These are phyloP conservation scores for Stichopus chloronotus DNA, from an alignment of 35 echinoderm and acorn worm genomes.

Conservation along the genomic window DNA sequence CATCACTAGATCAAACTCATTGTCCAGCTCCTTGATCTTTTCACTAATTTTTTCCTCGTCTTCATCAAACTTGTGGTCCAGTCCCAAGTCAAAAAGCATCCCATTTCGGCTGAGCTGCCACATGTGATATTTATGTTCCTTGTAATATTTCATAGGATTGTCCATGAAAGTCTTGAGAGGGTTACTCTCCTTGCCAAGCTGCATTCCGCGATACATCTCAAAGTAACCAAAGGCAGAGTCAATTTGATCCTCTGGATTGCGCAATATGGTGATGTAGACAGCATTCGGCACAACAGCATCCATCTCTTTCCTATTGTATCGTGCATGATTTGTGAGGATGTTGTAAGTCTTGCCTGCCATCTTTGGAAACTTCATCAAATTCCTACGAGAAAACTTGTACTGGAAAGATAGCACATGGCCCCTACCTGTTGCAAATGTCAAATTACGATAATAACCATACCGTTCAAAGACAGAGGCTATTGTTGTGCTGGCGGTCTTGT, in stretches of 20 bases:
- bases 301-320: constrained; percentile 61
- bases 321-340: constrained; percentile 67
- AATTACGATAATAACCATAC: constrained; percentile 67
- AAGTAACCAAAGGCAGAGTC: constrained; percentile 86
- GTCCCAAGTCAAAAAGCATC: constrained; percentile 76
- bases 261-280: constrained; percentile 78
- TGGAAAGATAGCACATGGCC: constrained; percentile 23
- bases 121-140: constrained; percentile 40
- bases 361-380: constrained; percentile 35
- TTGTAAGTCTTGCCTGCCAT: constrained; percentile 30
- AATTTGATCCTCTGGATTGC: constrained; percentile 70
- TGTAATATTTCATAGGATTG: constrained; percentile 62
- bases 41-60: constrained; percentile 44
- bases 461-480: constrained; percentile 62
- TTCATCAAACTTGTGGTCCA: constrained; percentile 53
- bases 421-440: constrained; percentile 62
- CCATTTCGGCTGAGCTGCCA: constrained; percentile 70
- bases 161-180: constrained; percentile 72
- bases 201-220: constrained; percentile 41
- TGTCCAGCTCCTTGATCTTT: constrained; percentile 54
- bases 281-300: constrained; percentile 57
- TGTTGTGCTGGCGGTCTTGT: constrained; percentile 84
- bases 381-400: not conserved
- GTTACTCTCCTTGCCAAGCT: not conserved
- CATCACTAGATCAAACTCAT: constrained; percentile 77